A percentile compares a stretch with the other conserved stretches of the same genome.
These are phyloP conservation scores for Eurystomus glaucurus DNA, from an alignment of 2,797 vertebrate species.

Conservation along the genomic window DNA sequence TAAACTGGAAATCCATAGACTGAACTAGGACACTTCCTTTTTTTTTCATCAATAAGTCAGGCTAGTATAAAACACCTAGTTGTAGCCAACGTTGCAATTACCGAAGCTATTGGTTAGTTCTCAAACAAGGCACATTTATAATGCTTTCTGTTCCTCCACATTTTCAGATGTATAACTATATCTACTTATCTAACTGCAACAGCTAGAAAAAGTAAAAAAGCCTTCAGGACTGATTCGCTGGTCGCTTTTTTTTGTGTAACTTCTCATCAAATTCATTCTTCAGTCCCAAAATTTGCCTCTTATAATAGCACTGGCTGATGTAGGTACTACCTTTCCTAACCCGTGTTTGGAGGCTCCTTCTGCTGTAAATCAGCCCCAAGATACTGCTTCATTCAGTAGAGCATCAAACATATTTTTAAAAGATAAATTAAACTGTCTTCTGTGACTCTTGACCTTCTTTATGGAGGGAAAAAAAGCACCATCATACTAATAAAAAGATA, in stretches of 20 bases:
- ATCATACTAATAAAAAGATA: not conserved
- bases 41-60: not conserved
- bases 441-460: not conserved
- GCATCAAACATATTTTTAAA: not conserved
- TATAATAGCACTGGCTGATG: not conserved
- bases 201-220: not conserved
- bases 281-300: not conserved
- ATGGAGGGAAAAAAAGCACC: not conserved
- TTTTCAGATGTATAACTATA: not conserved
- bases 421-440: not conserved
- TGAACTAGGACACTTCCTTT: not conserved
- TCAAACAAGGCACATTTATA: not conserved
- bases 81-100: not conserved
- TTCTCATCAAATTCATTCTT: not conserved
- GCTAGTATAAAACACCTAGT: not conserved
- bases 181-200: not conserved
- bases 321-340: not conserved
- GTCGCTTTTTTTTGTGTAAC: not conserved
- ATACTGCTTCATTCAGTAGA: not conserved
- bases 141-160: not conserved
- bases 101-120: not conserved
- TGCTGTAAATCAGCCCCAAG: not conserved
- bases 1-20: not conserved
- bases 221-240: not conserved
- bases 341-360: not conserved